A percentile compares a stretch with the other conserved stretches of the same genome.
These are phyloP conservation scores for Lycocorax pyrrhopterus DNA, from an alignment of 2,113 vertebrate species.

Conservation along the genomic window DNA sequence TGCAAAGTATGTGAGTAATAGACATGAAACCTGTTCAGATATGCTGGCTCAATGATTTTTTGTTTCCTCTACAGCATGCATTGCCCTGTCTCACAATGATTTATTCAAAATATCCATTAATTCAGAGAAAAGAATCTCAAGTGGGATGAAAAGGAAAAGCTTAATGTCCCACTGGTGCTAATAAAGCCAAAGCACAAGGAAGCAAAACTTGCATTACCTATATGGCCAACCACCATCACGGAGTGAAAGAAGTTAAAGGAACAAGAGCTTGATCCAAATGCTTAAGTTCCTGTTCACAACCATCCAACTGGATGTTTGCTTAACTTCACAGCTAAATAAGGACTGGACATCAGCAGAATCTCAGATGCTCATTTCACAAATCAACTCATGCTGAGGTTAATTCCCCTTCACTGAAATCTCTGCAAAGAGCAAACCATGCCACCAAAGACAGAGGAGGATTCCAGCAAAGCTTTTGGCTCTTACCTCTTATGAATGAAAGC, in stretches of 20 bases:
- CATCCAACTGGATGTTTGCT: neutral
- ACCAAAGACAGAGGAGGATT: neutral
- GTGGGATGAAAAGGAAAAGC: neutral
- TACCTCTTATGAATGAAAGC: neutral
- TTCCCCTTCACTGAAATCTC: neutral
- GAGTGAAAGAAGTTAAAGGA: neutral
- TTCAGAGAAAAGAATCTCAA: neutral
- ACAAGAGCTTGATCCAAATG: neutral
- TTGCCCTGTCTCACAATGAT: neutral
- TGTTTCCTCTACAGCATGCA: neutral
- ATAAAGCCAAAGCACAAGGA: neutral
- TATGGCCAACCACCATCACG: neutral
- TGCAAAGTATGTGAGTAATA: neutral
- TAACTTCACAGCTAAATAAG: neutral
- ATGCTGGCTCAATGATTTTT: neutral
- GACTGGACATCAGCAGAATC: neutral
- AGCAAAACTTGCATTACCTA: neutral
- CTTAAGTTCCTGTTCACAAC: neutral
- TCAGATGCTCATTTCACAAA: neutral
- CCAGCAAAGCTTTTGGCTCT: neutral
- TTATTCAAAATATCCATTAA: conserved; percentile 39
- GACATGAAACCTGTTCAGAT: neutral
- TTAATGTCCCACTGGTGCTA: neutral
- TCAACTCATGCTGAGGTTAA: neutral
- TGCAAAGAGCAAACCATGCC: neutral